Evolutionary conservation across 2,113 vertebrate species (phyloP).

Genomic region (Anarhynchus alexandrinus): DNA sequence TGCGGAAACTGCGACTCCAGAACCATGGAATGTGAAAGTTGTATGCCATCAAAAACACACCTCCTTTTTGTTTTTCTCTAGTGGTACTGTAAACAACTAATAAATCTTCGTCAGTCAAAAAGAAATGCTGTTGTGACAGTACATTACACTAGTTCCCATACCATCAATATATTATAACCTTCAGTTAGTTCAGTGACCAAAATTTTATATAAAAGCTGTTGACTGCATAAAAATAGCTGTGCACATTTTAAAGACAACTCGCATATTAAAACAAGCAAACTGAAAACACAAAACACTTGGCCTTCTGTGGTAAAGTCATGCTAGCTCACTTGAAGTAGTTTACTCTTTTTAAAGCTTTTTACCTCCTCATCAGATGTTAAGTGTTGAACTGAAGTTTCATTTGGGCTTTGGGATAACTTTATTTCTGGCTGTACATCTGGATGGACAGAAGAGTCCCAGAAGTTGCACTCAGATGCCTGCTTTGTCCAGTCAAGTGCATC

Average conservation of each 20-base stretch:
- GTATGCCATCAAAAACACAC: neutral
- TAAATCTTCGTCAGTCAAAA: neutral
- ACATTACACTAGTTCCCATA: neutral
- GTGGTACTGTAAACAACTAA: neutral
- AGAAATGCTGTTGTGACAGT: neutral
- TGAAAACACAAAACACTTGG: neutral
- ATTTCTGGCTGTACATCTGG: constrained; percentile 80
- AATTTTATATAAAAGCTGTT: neutral
- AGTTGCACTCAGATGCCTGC: constrained; percentile 81
- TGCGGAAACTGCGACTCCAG: neutral
- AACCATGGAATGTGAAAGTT: neutral
- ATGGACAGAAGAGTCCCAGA: constrained; percentile 82
- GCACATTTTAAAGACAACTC: neutral
- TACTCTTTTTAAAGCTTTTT: constrained; percentile 21
- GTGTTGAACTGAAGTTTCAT: constrained; percentile 88
- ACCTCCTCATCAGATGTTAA: constrained; percentile 87
- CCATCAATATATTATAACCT: neutral
- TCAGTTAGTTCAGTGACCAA: neutral
- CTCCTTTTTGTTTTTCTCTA: neutral
- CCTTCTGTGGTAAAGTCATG: neutral
- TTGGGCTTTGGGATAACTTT: constrained; percentile 82
- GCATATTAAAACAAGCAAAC: neutral
- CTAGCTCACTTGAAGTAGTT: neutral
- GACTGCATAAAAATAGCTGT: neutral
- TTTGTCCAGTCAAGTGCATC: constrained; percentile 85